These are phyloP conservation scores for Conistra vaccinii DNA, from an alignment of 2,888 invertebrate genomes.

Conservation along the genomic window DNA sequence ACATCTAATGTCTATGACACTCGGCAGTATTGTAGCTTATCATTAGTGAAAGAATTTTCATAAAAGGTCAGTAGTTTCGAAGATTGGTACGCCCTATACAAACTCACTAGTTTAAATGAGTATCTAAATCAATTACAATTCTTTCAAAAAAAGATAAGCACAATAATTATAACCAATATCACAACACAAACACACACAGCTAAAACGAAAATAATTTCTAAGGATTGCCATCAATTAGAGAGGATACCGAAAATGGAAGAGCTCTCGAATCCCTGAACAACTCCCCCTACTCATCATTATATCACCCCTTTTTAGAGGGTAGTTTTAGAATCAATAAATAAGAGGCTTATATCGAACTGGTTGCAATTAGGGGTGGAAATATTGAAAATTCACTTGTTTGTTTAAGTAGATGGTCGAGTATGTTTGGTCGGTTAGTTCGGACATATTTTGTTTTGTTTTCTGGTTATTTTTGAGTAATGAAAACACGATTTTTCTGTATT, in stretches of 20 bases:
- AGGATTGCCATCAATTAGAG: conserved; percentile 64
- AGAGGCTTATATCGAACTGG: conserved; percentile 58
- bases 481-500: background rate
- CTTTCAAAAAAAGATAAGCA: background rate
- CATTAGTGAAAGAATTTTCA: too few species aligned
- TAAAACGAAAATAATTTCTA: conserved; percentile 48
- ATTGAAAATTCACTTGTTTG: conserved; percentile 42
- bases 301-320: conserved; percentile 62
- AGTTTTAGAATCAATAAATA: conserved; percentile 68
- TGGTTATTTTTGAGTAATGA: too few species aligned
- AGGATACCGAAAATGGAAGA: conserved; percentile 57
- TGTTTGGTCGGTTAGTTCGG: background rate
- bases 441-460: background rate
- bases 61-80: too few species aligned
- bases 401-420: background rate
- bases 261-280: conserved; percentile 54
- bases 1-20: too few species aligned
- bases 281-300: conserved; percentile 65
- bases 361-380: conserved; percentile 57
- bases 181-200: conserved; percentile 8
- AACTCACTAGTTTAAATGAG: too few species aligned
- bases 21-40: too few species aligned
- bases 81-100: too few species aligned
- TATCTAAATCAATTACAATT: background rate
- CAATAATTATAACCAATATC: background rate